Evolutionary conservation across 1,140 invertebrate species (phyloP).

Genomic region (Berghia stephanieae): DNA sequence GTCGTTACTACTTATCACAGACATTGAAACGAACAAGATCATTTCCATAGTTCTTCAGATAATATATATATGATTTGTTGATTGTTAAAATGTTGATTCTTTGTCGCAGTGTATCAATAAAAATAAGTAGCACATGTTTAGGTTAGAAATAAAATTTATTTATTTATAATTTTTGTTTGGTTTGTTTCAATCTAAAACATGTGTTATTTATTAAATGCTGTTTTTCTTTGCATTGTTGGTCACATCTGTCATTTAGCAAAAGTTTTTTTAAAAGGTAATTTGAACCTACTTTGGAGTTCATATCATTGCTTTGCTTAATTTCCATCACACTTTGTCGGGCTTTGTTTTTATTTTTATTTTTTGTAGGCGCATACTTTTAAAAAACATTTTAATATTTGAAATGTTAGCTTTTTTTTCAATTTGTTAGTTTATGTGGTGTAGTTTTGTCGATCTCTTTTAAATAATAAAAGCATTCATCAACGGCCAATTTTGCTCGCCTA

Average conservation of each 20-base stretch:
- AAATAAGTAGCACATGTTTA: too few relatives aligned
- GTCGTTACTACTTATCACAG: too few relatives aligned
- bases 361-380: not conserved
- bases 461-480: not conserved
- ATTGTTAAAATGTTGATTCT: too few relatives aligned
- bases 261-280: not conserved
- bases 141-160: too few relatives aligned
- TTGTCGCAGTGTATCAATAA: too few relatives aligned
- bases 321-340: not conserved
- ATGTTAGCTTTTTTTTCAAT: not conserved
- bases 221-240: not conserved
- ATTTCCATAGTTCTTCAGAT: too few relatives aligned
- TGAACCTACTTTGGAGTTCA: not conserved
- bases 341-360: not conserved
- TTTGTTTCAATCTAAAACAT: too few relatives aligned
- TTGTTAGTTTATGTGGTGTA: not conserved
- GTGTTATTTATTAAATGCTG: not conserved
- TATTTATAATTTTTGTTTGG: too few relatives aligned
- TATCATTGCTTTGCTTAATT: not conserved
- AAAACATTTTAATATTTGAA: constrained; percentile 9
- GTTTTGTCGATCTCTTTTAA: not conserved
- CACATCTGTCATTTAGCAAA: not conserved
- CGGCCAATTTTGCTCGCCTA: too few relatives aligned
- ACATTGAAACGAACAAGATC: too few relatives aligned
- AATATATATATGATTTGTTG: too few relatives aligned